Conservation (phyloP, 1,140 invertebrate genomes). For the Aphis gossypii region DNA sequence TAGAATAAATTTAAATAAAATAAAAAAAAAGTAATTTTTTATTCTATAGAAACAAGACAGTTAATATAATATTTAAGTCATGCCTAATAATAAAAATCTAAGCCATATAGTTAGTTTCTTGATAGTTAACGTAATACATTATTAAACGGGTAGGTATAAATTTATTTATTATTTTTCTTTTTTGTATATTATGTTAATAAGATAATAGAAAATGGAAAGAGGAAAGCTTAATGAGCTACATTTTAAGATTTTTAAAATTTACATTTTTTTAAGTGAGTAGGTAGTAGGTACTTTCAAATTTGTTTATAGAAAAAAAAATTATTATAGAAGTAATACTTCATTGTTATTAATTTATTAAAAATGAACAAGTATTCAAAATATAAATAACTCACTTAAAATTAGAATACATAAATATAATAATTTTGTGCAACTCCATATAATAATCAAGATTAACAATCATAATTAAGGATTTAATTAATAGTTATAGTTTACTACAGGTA, state of each 20-base stretch:
- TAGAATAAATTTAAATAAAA: not conserved
- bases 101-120: not conserved
- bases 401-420: not conserved
- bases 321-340: not conserved
- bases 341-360: not conserved
- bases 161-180: not conserved
- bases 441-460: not conserved
- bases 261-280: not conserved
- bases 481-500: not conserved
- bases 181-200: not conserved
- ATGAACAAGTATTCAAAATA: not conserved
- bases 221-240: not conserved
- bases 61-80: not conserved
- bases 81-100: not conserved
- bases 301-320: not conserved
- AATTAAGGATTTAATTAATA: slow-evolving; percentile 2
- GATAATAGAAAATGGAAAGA: not conserved
- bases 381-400: not conserved
- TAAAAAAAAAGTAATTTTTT: not conserved
- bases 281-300: not conserved
- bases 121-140: not conserved
- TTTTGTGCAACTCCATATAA: not conserved
- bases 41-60: not conserved
- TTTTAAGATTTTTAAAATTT: not conserved
- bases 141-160: not conserved